Evolutionary conservation across 2,113 vertebrate genomes (phyloP).

Genomic region (Calidris pygmaea): DNA sequence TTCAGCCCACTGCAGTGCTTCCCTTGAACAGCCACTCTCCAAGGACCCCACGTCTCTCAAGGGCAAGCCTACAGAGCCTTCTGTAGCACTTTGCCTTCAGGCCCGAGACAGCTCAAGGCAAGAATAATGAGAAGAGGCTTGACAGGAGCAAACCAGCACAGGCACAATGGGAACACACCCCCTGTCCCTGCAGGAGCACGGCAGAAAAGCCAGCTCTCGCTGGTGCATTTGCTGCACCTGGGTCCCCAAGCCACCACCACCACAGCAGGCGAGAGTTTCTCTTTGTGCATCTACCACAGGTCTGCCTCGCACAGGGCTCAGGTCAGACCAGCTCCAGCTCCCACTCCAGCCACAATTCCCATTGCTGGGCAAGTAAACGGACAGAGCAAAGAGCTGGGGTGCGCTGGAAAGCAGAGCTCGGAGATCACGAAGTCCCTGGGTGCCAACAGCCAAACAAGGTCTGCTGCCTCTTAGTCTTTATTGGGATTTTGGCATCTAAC

Average conservation of each 20-base stretch:
- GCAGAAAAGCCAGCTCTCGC: background rate
- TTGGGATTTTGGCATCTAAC: background rate
- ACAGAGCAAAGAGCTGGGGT: background rate
- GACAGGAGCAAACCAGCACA: slow-evolving; percentile 28
- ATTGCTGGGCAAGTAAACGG: background rate
- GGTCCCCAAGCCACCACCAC: background rate
- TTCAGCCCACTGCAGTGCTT: slow-evolving; percentile 47
- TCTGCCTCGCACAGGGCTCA: background rate
- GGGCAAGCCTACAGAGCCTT: slow-evolving; percentile 8
- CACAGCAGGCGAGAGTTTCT: background rate
- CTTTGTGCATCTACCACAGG: background rate
- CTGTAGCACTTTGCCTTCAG: slow-evolving; percentile 7
- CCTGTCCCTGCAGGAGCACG: background rate
- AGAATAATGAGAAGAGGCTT: slow-evolving; percentile 37
- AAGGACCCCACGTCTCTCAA: background rate
- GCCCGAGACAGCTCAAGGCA: slow-evolving; percentile 41
- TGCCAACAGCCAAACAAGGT: background rate
- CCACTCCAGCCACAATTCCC: background rate
- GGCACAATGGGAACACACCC: slow-evolving; percentile 23
- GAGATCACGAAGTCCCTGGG: rapidly evolving
- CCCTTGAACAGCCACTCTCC: slow-evolving; percentile 36
- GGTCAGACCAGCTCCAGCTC: background rate
- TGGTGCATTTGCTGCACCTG: background rate
- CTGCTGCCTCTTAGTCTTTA: background rate
- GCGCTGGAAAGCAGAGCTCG: background rate